Percentiles rank a stretch among this genome's conserved stretches.
Evolutionary conservation across 2,888 invertebrate genomes (phyloP).

Genomic region (Lochmaea crataegi): DNA sequence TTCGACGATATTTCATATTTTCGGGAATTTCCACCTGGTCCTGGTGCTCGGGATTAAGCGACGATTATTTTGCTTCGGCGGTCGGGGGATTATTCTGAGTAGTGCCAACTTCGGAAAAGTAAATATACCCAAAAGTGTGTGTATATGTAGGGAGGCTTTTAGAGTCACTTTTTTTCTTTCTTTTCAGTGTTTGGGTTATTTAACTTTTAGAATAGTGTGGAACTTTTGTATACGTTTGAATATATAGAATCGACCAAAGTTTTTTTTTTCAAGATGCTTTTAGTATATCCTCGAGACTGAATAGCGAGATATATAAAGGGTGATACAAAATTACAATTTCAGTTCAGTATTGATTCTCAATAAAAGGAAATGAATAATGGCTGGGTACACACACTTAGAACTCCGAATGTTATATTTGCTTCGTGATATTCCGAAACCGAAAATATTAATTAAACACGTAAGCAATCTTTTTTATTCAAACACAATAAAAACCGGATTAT

Average conservation of each 20-base stretch:
- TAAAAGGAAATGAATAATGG: no score
- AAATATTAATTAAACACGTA: no score
- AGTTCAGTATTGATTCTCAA: no score
- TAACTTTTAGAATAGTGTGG: conserved; percentile 27
- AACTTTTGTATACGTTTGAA: conserved; percentile 9
- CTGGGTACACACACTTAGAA: no score
- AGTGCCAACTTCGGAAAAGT: conserved; percentile 58
- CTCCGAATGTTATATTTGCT: no score
- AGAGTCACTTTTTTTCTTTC: conserved; percentile 23
- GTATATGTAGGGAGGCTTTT: conserved; percentile 39
- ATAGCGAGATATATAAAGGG: background rate
- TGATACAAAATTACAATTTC: no score
- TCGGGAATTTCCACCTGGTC: conserved; percentile 58
- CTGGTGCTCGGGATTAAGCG: conserved; percentile 58
- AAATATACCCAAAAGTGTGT: conserved; percentile 58
- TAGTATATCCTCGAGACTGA: background rate
- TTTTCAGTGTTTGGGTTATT: conserved; percentile 20
- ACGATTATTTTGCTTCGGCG: conserved; percentile 60
- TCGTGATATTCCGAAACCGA: no score
- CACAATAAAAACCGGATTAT: no score
- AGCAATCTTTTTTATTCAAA: no score
- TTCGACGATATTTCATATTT: conserved; percentile 56
- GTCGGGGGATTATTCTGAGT: conserved; percentile 60
- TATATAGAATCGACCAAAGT: background rate
- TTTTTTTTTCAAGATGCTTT: background rate